Evolutionary conservation across 2,888 invertebrate species (phyloP), one percentile per base, ranked within the genome.

Genomic region (Drosophila hamatofila): DNA sequence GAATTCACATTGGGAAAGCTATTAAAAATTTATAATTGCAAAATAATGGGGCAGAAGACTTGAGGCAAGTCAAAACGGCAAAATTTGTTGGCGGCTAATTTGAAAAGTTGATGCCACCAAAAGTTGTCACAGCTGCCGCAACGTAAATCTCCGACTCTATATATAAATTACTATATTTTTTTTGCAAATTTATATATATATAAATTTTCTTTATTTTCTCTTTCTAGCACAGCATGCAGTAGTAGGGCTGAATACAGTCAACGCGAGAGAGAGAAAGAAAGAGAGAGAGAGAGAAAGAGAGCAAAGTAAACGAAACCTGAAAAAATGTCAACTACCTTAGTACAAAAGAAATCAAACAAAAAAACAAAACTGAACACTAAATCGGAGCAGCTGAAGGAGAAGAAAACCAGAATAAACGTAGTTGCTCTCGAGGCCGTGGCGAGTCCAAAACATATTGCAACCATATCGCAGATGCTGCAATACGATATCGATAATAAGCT

Each of bases 401-500:
- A 51, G 23, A 37, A 54, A 39, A 30, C 42, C 18, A 37, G 25
- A 18, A 54, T 27, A 33, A 63, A 23, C 16, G 25, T 12, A 39
- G 51, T 27, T n/a, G n/a, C n/a, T 8, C 5, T 46, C 18, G 76
- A 66, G 56, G 74, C 51, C 52, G 78, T 61, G 52, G 69, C 65
- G 25, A 59, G 55, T 59, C 23, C 49, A 21, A 56, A 5, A 55
- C 75, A 79, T 46, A 54, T 82, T 30, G 80, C 81, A 4, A 89
- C 91, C 67, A 92, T 93, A 83, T 92, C 93, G 75, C 79, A 91
- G 66, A 92, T 93, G 90, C 82, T 92, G 60, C 92, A 92, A 77
- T 93, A 93, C 88, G 92, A 93, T 72, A 92, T 93, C 64, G 93
- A 93, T 75, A 93, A 92, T 63, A 92, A 92, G 33, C 71, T 93